Base-by-base conservation (phyloP, 2,888 invertebrate genomes). In the Hermaeophaga mercurialis region DNA sequence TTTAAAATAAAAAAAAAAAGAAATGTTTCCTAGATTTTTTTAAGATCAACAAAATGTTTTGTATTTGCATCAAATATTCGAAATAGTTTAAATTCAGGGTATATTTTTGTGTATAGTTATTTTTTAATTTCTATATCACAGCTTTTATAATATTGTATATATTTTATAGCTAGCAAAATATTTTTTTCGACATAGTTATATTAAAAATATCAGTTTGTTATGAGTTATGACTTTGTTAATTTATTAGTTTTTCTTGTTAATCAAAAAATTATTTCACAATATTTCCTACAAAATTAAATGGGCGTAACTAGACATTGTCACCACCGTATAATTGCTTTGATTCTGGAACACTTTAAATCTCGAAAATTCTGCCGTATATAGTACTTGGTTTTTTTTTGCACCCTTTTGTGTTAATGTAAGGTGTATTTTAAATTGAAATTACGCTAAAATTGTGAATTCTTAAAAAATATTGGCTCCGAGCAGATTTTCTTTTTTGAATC, bases 131-230 rank as follows among this genome's bases (percentile, higher is more conserved):
- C 58, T 61, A 59, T 64, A 60, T 58, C 58, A 62, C 64, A 62
- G 58, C 56, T 64, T 64, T 66, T 66, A 64, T 65, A 59, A 61
- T 60, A 59, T 62, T 66, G 62, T 66, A 64, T 64, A 66, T 66
- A 64, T 64, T 66, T 64, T 66, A 66, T 66, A 56, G 44, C 46
- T 61, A 61, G 61, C 45, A 58, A 56, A 61, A 60, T 60, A 54
- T 54, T 60, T 60, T 59, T 52, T 54, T 39, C 19, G 56, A 54
- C 53, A 61, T 56, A 56, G 54, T 56, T 61, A 41, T 54, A 45
- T 41, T 58, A 45, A 59, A 58, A 58, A 62, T 44, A 57, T 59
- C 59, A 62, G 56, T 62, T 62, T 65, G 63, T 64, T 65, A 62
- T 59, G 54, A 58, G 63, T 64, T 65, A 62, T 59, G 54, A 58